Percentiles rank a stretch among this genome's conserved stretches.
Evolutionary conservation across 2,888 invertebrate genomes (phyloP).

Genomic region (Argyresthia albistria): DNA sequence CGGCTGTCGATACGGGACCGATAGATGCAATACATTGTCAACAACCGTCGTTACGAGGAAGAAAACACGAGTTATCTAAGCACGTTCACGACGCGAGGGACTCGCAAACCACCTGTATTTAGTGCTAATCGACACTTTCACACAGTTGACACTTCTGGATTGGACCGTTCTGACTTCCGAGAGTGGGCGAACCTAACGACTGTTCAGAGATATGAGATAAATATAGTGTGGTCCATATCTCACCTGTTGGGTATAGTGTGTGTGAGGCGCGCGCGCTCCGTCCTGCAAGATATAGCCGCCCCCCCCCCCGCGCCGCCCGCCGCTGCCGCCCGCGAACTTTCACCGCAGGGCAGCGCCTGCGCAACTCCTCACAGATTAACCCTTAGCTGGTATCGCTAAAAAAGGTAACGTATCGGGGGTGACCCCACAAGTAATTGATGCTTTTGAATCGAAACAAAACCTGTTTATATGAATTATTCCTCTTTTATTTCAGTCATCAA

Average conservation of each 20-base stretch:
- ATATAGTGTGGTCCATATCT: conserved; percentile 18
- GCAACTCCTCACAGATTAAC: conserved; percentile 19
- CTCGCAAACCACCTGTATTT: background rate
- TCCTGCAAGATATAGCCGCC: conserved; percentile 6
- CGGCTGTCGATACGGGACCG: too few species aligned
- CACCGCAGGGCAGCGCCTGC: conserved; percentile 39
- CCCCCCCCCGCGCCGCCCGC: conserved; percentile 22
- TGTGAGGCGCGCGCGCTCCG: conserved; percentile 56
- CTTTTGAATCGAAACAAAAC: too few species aligned
- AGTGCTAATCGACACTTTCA: background rate
- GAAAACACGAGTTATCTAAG: conserved; percentile 3
- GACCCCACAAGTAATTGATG: too few species aligned
- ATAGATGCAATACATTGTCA: too few species aligned
- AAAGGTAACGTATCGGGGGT: too few species aligned
- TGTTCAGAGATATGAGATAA: conserved; percentile 2
- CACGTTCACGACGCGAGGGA: background rate
- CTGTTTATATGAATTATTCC: too few species aligned
- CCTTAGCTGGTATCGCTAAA: conserved; percentile 5
- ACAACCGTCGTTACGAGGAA: background rate
- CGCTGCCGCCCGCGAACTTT: conserved; percentile 34
- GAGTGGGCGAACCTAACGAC: background rate
- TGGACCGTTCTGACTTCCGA: background rate
- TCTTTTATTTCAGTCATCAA: too few species aligned
- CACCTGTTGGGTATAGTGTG: conserved; percentile 44
- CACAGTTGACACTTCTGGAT: background rate